Conservation (phyloP, 2,113 vertebrate species). For the Podarcis raffonei region DNA sequence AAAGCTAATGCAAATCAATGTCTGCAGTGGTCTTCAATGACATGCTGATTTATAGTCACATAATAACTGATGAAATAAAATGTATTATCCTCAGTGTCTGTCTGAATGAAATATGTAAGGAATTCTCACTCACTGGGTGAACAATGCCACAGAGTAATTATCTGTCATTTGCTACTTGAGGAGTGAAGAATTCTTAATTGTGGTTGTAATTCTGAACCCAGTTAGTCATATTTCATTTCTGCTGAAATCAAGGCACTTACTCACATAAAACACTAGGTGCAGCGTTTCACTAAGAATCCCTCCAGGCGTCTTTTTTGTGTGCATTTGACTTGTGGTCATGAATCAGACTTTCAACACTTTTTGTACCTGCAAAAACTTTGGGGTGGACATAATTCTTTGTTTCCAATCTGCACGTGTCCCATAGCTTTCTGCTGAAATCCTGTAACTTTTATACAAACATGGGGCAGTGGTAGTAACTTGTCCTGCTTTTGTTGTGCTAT, state of each 20-base stretch:
- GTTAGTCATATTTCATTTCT: not conserved
- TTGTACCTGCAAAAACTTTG: not conserved
- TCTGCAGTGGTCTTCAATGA: constrained; percentile 17
- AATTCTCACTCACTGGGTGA: not conserved
- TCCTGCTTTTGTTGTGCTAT: too few relatives aligned
- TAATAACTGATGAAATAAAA: constrained; percentile 12
- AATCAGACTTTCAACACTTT: not conserved
- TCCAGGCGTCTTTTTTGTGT: too few relatives aligned
- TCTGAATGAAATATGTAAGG: constrained; percentile 5
- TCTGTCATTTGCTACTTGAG: not conserved
- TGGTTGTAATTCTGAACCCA: not conserved
- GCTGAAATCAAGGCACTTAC: not conserved
- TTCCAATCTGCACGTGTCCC: not conserved
- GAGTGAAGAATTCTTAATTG: not conserved
- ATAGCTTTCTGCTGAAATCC: too few relatives aligned
- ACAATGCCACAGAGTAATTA: not conserved
- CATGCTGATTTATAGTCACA: constrained; percentile 32
- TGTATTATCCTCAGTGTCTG: constrained; percentile 5
- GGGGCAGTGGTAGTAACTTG: too few relatives aligned
- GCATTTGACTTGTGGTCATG: not conserved
- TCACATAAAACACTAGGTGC: not conserved
- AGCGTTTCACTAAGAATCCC: not conserved
- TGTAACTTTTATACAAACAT: too few relatives aligned
- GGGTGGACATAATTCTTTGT: not conserved
- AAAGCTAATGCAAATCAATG: constrained; percentile 38